Percentiles rank a stretch among this genome's conserved stretches.
phyloP scores from a whole-genome alignment of 1,140 invertebrate species.

The Lamellibrachia luymesi region DNA sequence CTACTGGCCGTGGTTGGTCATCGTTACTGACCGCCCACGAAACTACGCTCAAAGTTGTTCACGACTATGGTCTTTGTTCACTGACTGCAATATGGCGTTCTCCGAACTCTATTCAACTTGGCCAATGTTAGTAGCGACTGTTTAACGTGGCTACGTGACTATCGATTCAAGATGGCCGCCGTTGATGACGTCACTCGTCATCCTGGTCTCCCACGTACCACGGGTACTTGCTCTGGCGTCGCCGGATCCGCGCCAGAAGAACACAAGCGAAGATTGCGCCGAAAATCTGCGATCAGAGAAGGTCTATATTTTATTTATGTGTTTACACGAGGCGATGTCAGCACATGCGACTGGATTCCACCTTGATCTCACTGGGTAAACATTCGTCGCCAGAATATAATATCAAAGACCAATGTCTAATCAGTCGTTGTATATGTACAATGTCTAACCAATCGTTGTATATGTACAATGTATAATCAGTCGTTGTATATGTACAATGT shows the following conservation, averaged over 20 bases:
- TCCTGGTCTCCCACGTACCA: slow-evolving; percentile 19
- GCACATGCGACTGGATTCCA: too few species aligned
- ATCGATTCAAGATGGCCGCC: too few species aligned
- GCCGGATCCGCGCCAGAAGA: not conserved
- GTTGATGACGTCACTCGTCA: not conserved
- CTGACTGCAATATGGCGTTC: too few species aligned
- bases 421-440: not conserved
- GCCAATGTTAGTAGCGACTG: not conserved
- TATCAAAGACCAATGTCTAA: too few species aligned
- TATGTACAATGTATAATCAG: too few species aligned
- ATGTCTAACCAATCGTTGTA: too few species aligned
- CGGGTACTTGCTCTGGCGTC: not conserved
- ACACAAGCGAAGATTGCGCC: slow-evolving; percentile 21
- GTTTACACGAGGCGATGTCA: too few species aligned
- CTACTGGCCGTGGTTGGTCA: not conserved
- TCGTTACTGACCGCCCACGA: not conserved
- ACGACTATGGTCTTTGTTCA: too few species aligned
- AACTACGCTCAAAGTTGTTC: too few species aligned
- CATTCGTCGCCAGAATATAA: too few species aligned
- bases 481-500: too few species aligned
- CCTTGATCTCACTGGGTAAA: too few species aligned
- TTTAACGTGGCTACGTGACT: not conserved
- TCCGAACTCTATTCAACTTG: not conserved
- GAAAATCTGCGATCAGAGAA: slow-evolving; percentile 13
- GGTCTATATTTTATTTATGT: not conserved